Evolutionary conservation across 2,113 vertebrate genomes (phyloP).

Genomic region (Ictalurus punctatus): DNA sequence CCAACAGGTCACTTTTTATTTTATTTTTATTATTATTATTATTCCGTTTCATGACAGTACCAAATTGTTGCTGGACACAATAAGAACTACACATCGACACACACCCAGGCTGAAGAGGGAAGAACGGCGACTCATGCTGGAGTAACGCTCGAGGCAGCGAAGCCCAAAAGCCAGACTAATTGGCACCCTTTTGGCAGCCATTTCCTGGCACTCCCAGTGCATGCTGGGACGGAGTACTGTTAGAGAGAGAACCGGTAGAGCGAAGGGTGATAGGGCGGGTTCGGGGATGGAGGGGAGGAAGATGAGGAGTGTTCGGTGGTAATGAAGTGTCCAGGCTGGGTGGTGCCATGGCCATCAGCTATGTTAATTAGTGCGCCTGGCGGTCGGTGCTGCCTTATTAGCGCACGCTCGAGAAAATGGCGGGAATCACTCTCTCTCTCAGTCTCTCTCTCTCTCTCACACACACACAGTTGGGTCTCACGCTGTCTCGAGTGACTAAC

Average conservation of each 20-base stretch:
- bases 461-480: constrained; percentile 54
- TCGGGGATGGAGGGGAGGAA: constrained; percentile 1
- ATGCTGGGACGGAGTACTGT: constrained; percentile 25
- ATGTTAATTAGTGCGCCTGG: constrained; percentile 76
- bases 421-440: constrained; percentile 51
- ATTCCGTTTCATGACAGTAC: neutral
- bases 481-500: constrained; percentile 68
- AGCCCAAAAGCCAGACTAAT: constrained; percentile 37
- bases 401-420: constrained; percentile 71
- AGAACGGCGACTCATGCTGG: neutral
- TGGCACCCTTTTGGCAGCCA: constrained; percentile 44
- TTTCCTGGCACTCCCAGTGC: constrained; percentile 28
- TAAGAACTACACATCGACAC: neutral
- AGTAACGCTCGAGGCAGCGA: neutral
- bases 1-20: neutral
- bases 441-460: neutral
- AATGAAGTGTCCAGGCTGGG: constrained; percentile 75
- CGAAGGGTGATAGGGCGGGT: constrained; percentile 20
- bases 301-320: constrained; percentile 58
- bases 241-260: neutral
- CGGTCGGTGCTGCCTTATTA: constrained; percentile 73
- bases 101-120: neutral
- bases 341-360: constrained; percentile 70
- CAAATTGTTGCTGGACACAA: neutral
- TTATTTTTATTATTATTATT: neutral